These are phyloP conservation scores for Notechis scutatus DNA, from an alignment of 2,113 vertebrate species.

Conservation along the genomic window DNA sequence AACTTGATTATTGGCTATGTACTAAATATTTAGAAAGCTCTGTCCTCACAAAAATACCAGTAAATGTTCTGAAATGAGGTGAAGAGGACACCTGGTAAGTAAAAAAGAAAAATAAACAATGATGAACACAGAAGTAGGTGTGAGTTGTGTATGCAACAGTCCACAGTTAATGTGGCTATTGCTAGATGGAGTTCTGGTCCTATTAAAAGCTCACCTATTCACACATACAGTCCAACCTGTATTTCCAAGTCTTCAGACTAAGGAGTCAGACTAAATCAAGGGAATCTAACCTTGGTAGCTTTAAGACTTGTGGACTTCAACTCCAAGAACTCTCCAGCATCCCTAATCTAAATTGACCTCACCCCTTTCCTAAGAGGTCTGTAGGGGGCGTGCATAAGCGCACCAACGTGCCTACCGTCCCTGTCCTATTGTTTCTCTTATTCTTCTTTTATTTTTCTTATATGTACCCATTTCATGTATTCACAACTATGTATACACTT, in stretches of 20 bases:
- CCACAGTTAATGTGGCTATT: constrained; percentile 17
- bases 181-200: background rate
- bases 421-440: too few relatives aligned
- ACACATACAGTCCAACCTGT: background rate
- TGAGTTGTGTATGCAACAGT: constrained; percentile 8
- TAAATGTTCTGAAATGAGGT: background rate
- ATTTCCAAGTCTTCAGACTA: background rate
- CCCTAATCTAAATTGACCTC: background rate
- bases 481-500: too few relatives aligned
- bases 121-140: constrained; percentile 42
- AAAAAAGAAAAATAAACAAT: constrained; percentile 54
- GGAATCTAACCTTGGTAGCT: too few relatives aligned
- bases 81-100: constrained; percentile 38
- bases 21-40: constrained; percentile 28
- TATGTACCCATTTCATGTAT: too few relatives aligned
- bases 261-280: background rate
- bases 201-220: background rate
- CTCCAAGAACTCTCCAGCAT: background rate
- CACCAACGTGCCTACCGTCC: too few relatives aligned
- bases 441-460: too few relatives aligned
- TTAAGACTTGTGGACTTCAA: background rate
- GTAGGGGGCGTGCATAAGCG: too few relatives aligned
- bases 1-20: constrained; percentile 55
- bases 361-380: too few relatives aligned
- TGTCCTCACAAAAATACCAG: constrained; percentile 50